phyloP scores from a whole-genome alignment of 92 coral and sea anemone genomes.

The Palythoa heliodiscus region DNA sequence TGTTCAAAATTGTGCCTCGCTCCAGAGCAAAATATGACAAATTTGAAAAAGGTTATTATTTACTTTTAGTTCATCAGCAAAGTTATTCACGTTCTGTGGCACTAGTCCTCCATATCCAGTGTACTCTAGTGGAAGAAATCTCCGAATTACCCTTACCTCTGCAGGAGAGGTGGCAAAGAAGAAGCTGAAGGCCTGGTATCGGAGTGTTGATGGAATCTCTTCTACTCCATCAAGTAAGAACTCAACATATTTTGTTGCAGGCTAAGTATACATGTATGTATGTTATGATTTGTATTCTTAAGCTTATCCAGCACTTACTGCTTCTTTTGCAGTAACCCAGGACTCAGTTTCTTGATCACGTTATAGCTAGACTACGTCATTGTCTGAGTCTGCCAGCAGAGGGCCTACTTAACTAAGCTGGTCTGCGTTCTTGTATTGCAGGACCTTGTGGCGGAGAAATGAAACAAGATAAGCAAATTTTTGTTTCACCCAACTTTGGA shows the following conservation, averaged over 20 bases:
- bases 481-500: slow-evolving; percentile 44
- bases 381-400: no score
- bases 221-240: slow-evolving; percentile 34
- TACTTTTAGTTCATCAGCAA: slow-evolving; percentile 56
- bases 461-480: neutral
- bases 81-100: slow-evolving; percentile 65
- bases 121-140: slow-evolving; percentile 46
- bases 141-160: slow-evolving; percentile 59
- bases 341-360: no score
- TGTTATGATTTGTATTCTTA: no score
- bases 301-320: no score
- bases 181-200: slow-evolving; percentile 7
- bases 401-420: no score
- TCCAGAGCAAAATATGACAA: neutral
- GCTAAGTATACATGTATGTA: no score
- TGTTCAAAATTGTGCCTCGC: no score
- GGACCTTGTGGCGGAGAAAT: slow-evolving; percentile 26
- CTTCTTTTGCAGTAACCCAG: no score
- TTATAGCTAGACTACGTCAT: no score
- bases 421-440: neutral
- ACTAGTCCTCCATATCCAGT: slow-evolving; percentile 77
- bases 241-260: neutral
- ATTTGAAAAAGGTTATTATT: neutral
- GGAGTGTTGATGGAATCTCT: neutral
- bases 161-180: slow-evolving; percentile 12